Base-by-base conservation (phyloP, 2,113 vertebrate genomes). In the Pipa parva region DNA sequence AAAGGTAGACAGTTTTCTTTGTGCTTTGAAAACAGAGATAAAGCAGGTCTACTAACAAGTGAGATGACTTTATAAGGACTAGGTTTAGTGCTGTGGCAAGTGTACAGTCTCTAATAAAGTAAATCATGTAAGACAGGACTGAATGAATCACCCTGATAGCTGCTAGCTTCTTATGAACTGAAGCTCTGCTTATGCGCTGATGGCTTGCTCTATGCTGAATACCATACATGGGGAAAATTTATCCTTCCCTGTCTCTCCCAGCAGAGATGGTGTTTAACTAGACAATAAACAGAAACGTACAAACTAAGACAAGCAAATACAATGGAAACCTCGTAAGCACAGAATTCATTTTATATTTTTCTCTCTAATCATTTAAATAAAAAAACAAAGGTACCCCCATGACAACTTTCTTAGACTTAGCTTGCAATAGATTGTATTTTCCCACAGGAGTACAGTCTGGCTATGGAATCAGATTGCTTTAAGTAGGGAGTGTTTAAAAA, bases 31-130 rank as follows among this genome's bases (percentile, higher is more conserved):
- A 3, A 17, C 6, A 18, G 45, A 13, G 2, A 22, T 56, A 31
- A 59, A 54, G 9, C 3, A 27, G 48, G 70, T 50, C 18, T 60
- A 21, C 57, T 50, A 74, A 22, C 1, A 1, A 22, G 20, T 36
- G 54, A 28, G 62, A 57, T 45, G 63, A 39, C 69, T 75, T 74
- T 56, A 26, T 28, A 45, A 9, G 22, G 74, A 66, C 26, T 67
- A 59, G 57, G 48, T 27, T 70, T 54, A 62, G 71, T 29, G 1
- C 20, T 58, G 21, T 13, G 50, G 52, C 56, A 72, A 76, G 51
- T 25, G 59, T 13, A 63, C 60, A 27, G 63, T 74, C 61, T 80
- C 45, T 79, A 73, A 59, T 63, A 2, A 72, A 49, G 28, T 72
- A 39, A 73, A 69, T 58, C 63, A 31, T 5, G 1, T 59, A 48